These are phyloP conservation scores for Thymelicus lineola DNA, from an alignment of 2,888 invertebrate species.

Conservation along the genomic window DNA sequence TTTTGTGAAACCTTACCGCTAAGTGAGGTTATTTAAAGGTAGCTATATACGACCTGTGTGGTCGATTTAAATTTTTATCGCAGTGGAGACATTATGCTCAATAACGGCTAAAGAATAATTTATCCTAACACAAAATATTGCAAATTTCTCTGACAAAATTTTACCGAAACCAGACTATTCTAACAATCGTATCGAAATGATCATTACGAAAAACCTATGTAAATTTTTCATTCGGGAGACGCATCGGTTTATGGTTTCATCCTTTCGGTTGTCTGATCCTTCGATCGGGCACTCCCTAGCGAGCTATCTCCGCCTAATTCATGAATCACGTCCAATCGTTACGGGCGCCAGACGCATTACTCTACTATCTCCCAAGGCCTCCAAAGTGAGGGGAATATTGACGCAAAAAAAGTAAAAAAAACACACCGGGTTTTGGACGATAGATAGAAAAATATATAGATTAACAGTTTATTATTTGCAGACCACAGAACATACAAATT, in stretches of 20 bases:
- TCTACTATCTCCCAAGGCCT: conserved; percentile 19
- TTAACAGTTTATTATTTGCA: no score
- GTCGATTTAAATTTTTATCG: no score
- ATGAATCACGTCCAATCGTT: conserved; percentile 45
- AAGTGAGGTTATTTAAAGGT: no score
- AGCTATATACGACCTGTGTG: no score
- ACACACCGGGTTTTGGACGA: not conserved
- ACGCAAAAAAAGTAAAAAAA: not conserved
- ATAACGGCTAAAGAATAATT: no score
- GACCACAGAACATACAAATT: no score
- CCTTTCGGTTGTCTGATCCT: conserved; percentile 14
- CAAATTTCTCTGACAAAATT: no score
- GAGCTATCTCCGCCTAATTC: conserved; percentile 43
- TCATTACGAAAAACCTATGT: not conserved
- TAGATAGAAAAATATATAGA: no score
- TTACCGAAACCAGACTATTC: no score
- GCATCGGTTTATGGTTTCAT: conserved; percentile 6
- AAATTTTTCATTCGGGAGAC: not conserved
- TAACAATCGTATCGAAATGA: not conserved
- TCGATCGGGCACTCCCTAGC: conserved; percentile 40
- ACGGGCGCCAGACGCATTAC: conserved; percentile 30
- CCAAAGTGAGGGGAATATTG: conserved; percentile 2
- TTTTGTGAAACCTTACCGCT: no score
- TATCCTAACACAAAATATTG: no score
- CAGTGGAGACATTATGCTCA: no score